Conservation (phyloP, 2,888 invertebrate genomes). For the Drosophila mettleri region DNA sequence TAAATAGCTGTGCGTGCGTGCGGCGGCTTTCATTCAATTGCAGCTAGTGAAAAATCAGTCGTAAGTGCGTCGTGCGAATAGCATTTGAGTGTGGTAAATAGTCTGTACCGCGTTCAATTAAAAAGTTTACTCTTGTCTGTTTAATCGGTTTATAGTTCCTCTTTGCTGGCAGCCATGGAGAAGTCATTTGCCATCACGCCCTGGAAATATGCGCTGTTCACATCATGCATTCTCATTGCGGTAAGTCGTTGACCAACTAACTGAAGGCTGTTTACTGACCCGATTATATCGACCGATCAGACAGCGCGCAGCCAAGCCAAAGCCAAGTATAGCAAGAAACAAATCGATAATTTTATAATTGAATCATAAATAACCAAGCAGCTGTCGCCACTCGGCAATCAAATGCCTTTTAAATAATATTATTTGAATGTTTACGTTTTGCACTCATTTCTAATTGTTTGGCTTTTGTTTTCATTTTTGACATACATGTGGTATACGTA, state of each 20-base stretch:
- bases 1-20: slow-evolving; percentile 13
- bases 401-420: slow-evolving; percentile 28
- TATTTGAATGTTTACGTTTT: slow-evolving; percentile 41
- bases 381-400: slow-evolving; percentile 43
- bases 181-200: slow-evolving; percentile 75
- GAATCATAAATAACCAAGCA: slow-evolving; percentile 13
- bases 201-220: slow-evolving; percentile 81
- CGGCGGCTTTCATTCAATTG: slow-evolving; percentile 5
- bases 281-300: slow-evolving; percentile 17
- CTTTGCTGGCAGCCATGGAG: slow-evolving; percentile 65
- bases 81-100: neutral
- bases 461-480: slow-evolving; percentile 8
- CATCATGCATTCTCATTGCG: slow-evolving; percentile 74
- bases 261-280: slow-evolving; percentile 21
- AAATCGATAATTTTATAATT: slow-evolving; percentile 41
- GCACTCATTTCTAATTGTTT: slow-evolving; percentile 12
- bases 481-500: slow-evolving; percentile 38
- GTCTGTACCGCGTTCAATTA: slow-evolving; percentile 1
- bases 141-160: slow-evolving; percentile 11
- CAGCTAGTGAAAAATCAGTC: slow-evolving; percentile 31
- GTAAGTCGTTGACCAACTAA: slow-evolving; percentile 66
- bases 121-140: neutral
- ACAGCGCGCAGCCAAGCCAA: slow-evolving; percentile 34
- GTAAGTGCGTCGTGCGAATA: slow-evolving; percentile 36
- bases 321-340: neutral